Evolutionary conservation across 2,113 vertebrate genomes (phyloP).

Genomic region (Dolichotis patagonum): DNA sequence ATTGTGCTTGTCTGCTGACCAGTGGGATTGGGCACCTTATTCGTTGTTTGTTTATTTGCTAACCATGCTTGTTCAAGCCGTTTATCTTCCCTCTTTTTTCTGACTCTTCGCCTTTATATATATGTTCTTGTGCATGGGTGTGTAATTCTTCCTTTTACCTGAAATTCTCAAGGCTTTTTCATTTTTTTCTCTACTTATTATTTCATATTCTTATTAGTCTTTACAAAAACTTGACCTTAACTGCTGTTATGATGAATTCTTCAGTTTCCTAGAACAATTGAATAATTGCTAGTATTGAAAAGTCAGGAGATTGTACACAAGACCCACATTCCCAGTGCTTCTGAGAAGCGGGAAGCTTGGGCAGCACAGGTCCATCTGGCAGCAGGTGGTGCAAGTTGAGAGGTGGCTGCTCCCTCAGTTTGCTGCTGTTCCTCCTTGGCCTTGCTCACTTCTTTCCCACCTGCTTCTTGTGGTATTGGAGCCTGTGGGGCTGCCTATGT

Average conservation of each 20-base stretch:
- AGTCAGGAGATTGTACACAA: neutral
- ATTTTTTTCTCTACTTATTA: neutral
- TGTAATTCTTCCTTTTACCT: neutral
- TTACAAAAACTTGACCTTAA: neutral
- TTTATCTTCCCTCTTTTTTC: neutral
- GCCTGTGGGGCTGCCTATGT: neutral
- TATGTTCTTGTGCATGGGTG: neutral
- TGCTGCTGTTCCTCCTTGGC: neutral
- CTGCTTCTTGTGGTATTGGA: neutral
- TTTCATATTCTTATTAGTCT: neutral
- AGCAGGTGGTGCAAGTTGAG: no score
- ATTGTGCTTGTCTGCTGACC: neutral
- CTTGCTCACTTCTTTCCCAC: neutral
- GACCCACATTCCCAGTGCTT: neutral
- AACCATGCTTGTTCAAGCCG: neutral
- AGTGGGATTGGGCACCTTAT: neutral
- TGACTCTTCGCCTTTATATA: neutral
- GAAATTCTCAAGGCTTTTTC: neutral
- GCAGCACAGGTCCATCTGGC: accelerated
- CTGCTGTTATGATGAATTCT: neutral
- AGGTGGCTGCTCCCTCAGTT: accelerated
- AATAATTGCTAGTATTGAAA: neutral
- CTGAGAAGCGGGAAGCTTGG: neutral
- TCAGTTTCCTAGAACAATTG: neutral
- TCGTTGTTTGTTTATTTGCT: neutral